Evolutionary conservation across 2,888 invertebrate genomes (phyloP), one percentile per base, ranked within the genome.

Genomic region (Noctua pronuba): DNA sequence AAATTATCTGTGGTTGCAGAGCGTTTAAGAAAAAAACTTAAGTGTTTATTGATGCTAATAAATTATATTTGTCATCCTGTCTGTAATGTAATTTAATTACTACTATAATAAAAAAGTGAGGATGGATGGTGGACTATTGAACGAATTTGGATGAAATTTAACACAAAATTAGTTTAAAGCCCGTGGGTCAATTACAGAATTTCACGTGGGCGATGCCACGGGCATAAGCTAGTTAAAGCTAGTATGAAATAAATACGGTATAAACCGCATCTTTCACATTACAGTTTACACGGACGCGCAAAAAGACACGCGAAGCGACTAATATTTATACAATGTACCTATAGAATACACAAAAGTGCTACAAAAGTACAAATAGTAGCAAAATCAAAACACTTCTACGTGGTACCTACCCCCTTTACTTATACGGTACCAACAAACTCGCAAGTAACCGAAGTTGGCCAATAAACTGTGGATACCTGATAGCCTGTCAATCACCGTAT

Each of bases 401-500:
- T 31, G 60, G 21, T 7, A 8, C 18, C 31, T 3, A 60, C 55
- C 16, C 0, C 28, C 24, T 46, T 46, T 28, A 49, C 24, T 52
- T 41, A 8, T n/a, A 41, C 16, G 7, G 2, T 35, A 16, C 21
- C 38, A 68, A 58, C 11, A 68, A 67, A 31, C 68, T 38, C 38
- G 68, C 38, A 60, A 60, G n/a, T 64, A 70, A 78, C 55, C 18
- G n/a, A 79, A 78, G 6, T 38, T 52, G n/a, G 52, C n/a, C 46
- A 60, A 66, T 67, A 52, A 79, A 46, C 31, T 16, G 11, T 38
- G 66, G 52, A 38, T 35, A 64, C 46, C 11, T 55, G 46, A 79
- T 46, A 35, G 52, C n/a, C 74, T 70, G 55, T 74, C 82, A 84
- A 62, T 82, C 82, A 70, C 3, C 13, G 41, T 46, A 67, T 66